Conservation (phyloP, 2,888 invertebrate genomes). For the Herminia tarsipennalis region DNA sequence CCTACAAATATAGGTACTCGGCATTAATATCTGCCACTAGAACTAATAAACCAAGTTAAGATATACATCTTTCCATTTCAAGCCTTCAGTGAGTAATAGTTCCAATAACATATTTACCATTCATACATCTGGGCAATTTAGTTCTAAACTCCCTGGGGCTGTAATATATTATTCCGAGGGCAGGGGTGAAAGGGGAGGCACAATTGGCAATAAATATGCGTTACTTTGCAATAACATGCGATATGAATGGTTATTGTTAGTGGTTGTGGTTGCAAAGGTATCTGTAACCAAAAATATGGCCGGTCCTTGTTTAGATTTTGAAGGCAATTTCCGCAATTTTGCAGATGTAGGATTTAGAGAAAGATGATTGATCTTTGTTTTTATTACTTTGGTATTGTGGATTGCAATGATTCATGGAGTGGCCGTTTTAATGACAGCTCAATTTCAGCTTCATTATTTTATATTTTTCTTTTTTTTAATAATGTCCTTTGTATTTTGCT, state of each 20-base stretch:
- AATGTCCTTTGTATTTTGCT: no score
- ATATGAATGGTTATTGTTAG: slow-evolving; percentile 51
- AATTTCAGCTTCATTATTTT: no score
- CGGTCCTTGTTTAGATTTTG: slow-evolving; percentile 9
- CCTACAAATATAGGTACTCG: not conserved
- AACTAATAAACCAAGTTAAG: slow-evolving; percentile 18
- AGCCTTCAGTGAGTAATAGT: slow-evolving; percentile 14
- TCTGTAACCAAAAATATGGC: slow-evolving; percentile 31
- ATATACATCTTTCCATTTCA: slow-evolving; percentile 14
- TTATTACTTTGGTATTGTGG: no score
- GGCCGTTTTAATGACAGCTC: no score
- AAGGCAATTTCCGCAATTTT: slow-evolving; percentile 19
- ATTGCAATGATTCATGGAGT: no score
- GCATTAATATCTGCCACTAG: slow-evolving; percentile 5
- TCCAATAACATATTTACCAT: slow-evolving; percentile 45
- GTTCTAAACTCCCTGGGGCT: slow-evolving; percentile 43
- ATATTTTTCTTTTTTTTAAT: no score
- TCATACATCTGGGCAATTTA: slow-evolving; percentile 54
- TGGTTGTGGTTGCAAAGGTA: slow-evolving; percentile 32
- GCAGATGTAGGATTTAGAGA: slow-evolving; percentile 9
- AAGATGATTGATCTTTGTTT: slow-evolving; percentile 31
- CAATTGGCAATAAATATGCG: slow-evolving; percentile 61
- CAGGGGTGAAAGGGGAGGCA: slow-evolving; percentile 29
- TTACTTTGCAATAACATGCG: slow-evolving; percentile 58
- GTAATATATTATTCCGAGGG: slow-evolving; percentile 43